Conservation (phyloP, 2,113 vertebrate species). For the Circaetus gallicus region DNA sequence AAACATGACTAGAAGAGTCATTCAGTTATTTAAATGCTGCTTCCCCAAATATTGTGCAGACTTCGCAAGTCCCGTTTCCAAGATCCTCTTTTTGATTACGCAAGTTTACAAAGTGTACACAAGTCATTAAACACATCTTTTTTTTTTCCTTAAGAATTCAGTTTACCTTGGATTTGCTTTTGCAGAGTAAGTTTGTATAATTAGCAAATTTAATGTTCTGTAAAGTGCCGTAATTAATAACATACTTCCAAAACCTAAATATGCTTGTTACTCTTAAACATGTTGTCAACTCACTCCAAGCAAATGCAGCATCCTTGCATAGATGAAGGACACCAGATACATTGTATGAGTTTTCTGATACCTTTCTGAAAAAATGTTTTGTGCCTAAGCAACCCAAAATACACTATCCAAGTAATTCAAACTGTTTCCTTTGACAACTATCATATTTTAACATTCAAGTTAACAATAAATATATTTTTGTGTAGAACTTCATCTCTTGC, state of each 20-base stretch:
- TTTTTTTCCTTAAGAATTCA: background rate
- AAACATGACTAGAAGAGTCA: background rate
- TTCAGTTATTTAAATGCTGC: constrained; percentile 14
- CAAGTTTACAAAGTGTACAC: background rate
- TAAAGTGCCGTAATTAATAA: background rate
- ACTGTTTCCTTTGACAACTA: background rate
- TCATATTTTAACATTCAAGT: background rate
- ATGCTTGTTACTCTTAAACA: background rate
- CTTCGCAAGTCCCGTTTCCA: background rate
- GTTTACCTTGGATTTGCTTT: background rate
- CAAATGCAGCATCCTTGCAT: background rate
- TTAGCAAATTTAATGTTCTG: background rate
- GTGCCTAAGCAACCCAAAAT: background rate
- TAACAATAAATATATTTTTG: background rate
- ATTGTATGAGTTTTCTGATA: background rate
- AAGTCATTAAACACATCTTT: background rate
- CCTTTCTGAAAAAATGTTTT: background rate
- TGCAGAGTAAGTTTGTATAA: background rate
- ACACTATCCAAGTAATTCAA: background rate
- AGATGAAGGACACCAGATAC: background rate
- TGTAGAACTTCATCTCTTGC: background rate
- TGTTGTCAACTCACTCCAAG: background rate
- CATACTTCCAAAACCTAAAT: background rate
- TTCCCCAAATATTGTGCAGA: constrained; percentile 41
- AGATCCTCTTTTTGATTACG: constrained; percentile 35